Conservation (phyloP, 2,797 vertebrate species). For the Lagocephalus sceleratus region DNA sequence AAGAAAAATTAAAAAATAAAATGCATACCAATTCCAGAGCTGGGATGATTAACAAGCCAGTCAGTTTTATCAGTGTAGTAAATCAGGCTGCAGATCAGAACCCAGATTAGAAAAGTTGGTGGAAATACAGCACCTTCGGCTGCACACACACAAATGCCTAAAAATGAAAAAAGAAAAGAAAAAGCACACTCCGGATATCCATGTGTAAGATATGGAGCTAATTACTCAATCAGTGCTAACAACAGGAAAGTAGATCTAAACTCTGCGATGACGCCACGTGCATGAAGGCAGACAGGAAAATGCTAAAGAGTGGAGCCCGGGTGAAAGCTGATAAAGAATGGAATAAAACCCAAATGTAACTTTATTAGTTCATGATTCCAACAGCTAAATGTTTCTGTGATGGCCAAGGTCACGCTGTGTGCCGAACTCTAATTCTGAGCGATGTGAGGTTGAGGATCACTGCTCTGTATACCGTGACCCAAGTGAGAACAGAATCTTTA, state of each 20-base stretch:
- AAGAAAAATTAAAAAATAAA: constrained; percentile 13
- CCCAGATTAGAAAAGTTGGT: constrained; percentile 30
- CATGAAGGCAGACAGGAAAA: neutral
- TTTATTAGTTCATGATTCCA: no score
- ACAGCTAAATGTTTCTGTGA: no score
- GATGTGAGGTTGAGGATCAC: no score
- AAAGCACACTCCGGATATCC: constrained; percentile 26
- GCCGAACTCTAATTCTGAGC: no score
- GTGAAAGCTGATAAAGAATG: neutral
- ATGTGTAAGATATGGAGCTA: constrained; percentile 28
- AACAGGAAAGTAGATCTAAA: constrained; percentile 11
- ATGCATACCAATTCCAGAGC: constrained; percentile 36
- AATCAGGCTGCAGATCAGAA: constrained; percentile 51
- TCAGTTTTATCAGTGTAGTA: constrained; percentile 49
- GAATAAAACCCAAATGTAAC: neutral
- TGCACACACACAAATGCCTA: constrained; percentile 19
- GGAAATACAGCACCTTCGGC: constrained; percentile 50
- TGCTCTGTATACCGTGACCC: no score
- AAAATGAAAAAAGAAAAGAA: constrained; percentile 9
- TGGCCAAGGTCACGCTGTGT: no score
- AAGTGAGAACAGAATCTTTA: no score
- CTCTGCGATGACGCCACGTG: constrained; percentile 5
- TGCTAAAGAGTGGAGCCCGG: neutral
- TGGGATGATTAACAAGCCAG: constrained; percentile 58
- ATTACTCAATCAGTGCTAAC: constrained; percentile 57